Evolutionary conservation across 2,888 invertebrate genomes (phyloP), one percentile per base, ranked within the genome.

Genomic region (Melinaea marsaeus): DNA sequence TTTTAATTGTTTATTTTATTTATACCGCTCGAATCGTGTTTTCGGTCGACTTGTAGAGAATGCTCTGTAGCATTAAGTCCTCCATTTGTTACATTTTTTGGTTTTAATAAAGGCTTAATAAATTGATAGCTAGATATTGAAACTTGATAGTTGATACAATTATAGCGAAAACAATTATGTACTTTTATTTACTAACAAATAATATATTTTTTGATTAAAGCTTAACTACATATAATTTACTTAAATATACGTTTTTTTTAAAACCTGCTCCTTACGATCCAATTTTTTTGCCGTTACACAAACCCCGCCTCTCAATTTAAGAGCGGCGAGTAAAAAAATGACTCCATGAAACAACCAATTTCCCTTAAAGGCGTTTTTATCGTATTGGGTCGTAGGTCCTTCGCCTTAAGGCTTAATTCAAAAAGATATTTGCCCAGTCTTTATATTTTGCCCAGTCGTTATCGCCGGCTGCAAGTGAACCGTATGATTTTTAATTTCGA

Each of bases 271-370:
- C 65, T 67, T 64, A 66, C 69, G 70, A 68, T 67, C 71, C 66
- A 66, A 69, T 69, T 72, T 70, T 63, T 59, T 57, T 59, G 61
- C 68, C 65, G 68, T 68, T 72, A 71, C 61, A 60, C 59, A 68
- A 62, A 56, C 65, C 55, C 67, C 71, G 71, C 71, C 72, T 66
- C 63, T 68, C 71, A 69, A 71, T 71, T 72, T 71, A 65, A 70
- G 59, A 65, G 57, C 58, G 56, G 66, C 63, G 62, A 65, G 60
- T 68, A 68, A 71, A 71, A 69, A 69, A 71, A 66, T 57, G 56
- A 60, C 63, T 66, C 67, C 64, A 65, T 63, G 68, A 67, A 65
- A 66, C 63, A 67, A 66, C 59, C 67, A 70, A 69, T 70, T 66
- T 69, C 66, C 64, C 64, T 64, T 66, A 58, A 65, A 65, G 63